A percentile compares a stretch with the other conserved stretches of the same genome.
Evolutionary conservation across 1,140 invertebrate species (phyloP).

Genomic region (Trissolcus basalis): DNA sequence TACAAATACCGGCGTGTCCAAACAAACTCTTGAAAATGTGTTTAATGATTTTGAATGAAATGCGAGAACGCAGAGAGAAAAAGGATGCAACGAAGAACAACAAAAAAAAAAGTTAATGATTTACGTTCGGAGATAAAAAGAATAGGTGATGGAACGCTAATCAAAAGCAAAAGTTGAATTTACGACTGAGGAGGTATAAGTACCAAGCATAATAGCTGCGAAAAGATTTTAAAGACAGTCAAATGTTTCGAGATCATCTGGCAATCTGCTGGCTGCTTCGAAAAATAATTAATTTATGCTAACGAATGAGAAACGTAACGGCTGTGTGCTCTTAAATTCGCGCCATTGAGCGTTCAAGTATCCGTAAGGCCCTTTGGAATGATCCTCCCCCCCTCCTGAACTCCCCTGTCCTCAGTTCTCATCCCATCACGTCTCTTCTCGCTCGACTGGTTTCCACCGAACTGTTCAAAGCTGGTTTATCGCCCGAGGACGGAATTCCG

Average conservation of each 20-base stretch:
- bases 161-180: neutral
- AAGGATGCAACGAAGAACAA: no score
- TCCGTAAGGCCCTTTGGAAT: constrained; percentile 72
- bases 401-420: constrained; percentile 31
- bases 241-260: constrained; percentile 61
- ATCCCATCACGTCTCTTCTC: constrained; percentile 59
- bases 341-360: constrained; percentile 75
- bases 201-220: constrained; percentile 18
- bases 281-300: constrained; percentile 76
- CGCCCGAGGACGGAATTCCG: constrained; percentile 61
- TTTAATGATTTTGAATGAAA: no score
- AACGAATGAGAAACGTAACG: constrained; percentile 76
- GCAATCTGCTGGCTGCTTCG: constrained; percentile 53
- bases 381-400: constrained; percentile 44
- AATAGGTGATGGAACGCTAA: no score
- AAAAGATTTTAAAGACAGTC: constrained; percentile 31
- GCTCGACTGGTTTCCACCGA: constrained; percentile 72
- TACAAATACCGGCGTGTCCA: no score
- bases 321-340: constrained; percentile 75
- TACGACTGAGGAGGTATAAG: neutral
- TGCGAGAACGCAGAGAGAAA: no score
- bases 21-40: no score
- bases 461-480: constrained; percentile 73
- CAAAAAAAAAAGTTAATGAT: no score
- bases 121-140: no score